Base-by-base conservation (phyloP, 2,797 vertebrate genomes). In the Sparidentex hasta region DNA sequence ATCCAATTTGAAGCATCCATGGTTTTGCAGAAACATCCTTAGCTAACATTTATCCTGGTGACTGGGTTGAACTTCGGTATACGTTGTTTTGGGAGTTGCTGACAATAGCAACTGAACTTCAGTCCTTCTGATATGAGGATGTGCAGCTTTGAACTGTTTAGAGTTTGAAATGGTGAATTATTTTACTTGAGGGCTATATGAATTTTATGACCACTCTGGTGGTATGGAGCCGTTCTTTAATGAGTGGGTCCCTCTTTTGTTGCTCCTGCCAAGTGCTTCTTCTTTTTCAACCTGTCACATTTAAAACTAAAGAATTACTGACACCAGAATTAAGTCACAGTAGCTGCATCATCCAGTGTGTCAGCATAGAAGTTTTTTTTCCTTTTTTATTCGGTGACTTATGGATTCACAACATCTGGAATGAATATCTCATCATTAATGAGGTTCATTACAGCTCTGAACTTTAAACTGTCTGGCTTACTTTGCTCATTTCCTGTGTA, bases 381-480 rank as follows among this genome's bases (percentile, higher is more conserved):
- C 11, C 4, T 67, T 75, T 69, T 66, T 56, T 6, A 54, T 61
- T 46, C 8, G 33, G 52, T 51, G 61, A 66, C 23, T 77, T 75
- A 69, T 70, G 65, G 71, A 77, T 66, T 59, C 23, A 25, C 16
- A 72, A 76, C 57, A 65, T 78, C 41, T 76, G 65, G 7, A 78
- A 76, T 71, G 55, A 33, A 78, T 77, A 51, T 65, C 56, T 74
- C 65, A 51, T 69, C 62, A 81, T 71, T 85, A 85, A 77, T 66
- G 59, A 86, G 64, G n/a, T 84, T 87, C 50, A 79, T 63, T 86
- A 33, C 43, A 64, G 47, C 66, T 72, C 17, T 61, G 25, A 83
- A 86, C 77, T 63, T 6, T 20, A 54, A 82, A 29, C 64, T 66
- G 55, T 58, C 70, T 67, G 44, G 5, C 33, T 71, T 69, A 47